Evolutionary conservation across 2,888 invertebrate genomes (phyloP), one percentile per base, ranked within the genome.

Genomic region (Lucinisca nassula): DNA sequence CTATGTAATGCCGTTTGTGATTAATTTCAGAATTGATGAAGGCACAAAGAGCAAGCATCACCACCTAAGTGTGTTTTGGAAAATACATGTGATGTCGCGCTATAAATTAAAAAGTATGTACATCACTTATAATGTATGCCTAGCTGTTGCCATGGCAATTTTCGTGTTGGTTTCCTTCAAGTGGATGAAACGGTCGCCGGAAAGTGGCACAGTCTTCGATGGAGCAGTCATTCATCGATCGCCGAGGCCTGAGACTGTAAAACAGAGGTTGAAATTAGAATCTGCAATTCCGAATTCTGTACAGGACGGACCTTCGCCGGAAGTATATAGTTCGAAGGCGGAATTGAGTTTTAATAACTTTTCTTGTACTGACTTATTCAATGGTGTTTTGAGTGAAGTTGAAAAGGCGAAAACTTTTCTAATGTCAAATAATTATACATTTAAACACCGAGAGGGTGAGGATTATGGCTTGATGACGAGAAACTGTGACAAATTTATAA

Each of bases 401-500:
- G n/a, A n/a, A n/a, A n/a, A n/a, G n/a, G n/a, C n/a, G n/a, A n/a
- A n/a, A n/a, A n/a, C n/a, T n/a, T n/a, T n/a, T n/a, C n/a, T n/a
- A n/a, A n/a, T n/a, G n/a, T n/a, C n/a, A n/a, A n/a, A n/a, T n/a
- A n/a, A n/a, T n/a, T n/a, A n/a, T n/a, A n/a, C n/a, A n/a, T n/a
- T n/a, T n/a, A n/a, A n/a, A n/a, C n/a, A n/a, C n/a, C n/a, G n/a
- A n/a, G n/a, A n/a, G n/a, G n/a, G n/a, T n/a, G n/a, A n/a, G n/a
- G 61, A 61, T n/a, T 61, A 61, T 30, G 10, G 8, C 10, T 10
- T 10, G 8, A n/a, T 61, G 24, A 61, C 61, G n/a, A 8, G 73
- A 49, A 82, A 85, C 67, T 92, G 92, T 82, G 81, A 79, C 6
- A 38, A 45, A 14, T 92, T 91, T 35, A 85, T 70, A 79, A 24